A percentile compares a stretch with the other conserved stretches of the same genome.
Conservation (phyloP, 2,888 invertebrate species). For the Conchocele bisecta region DNA sequence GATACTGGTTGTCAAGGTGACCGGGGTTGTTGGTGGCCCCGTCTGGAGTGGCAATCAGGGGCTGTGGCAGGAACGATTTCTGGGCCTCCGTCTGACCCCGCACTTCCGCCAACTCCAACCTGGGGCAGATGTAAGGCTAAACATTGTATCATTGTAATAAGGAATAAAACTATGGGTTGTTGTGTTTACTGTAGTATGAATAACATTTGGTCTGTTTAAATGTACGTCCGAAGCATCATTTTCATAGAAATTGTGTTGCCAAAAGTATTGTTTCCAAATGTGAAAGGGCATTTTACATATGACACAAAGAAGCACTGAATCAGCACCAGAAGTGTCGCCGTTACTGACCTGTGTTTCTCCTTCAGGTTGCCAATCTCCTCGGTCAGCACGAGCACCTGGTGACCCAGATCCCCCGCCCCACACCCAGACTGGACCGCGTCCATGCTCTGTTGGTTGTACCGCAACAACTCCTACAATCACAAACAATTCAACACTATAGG, state of each 20-base stretch:
- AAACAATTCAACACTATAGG: too few species aligned
- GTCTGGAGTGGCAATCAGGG: conserved; percentile 64
- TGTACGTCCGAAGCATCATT: too few species aligned
- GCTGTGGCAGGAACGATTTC: conserved; percentile 59
- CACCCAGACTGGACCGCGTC: conserved; percentile 84
- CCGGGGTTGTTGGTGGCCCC: conserved; percentile 22
- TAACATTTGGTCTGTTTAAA: too few species aligned
- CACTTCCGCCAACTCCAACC: conserved; percentile 74
- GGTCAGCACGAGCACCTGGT: conserved; percentile 73
- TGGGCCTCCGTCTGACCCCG: conserved; percentile 67
- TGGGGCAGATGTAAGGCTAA: too few species aligned
- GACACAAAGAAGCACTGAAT: too few species aligned
- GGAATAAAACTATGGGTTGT: too few species aligned
- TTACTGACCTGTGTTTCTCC: conserved; percentile 73
- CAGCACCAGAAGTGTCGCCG: too few species aligned
- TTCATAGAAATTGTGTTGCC: too few species aligned
- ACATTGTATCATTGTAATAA: too few species aligned
- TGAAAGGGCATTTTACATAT: too few species aligned
- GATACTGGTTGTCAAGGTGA: conserved; percentile 65
- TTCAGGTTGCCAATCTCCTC: conserved; percentile 70
- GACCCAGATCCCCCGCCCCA: conserved; percentile 81
- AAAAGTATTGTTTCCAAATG: too few species aligned
- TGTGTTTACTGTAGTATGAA: too few species aligned
- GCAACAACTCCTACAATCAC: conserved; percentile 83
- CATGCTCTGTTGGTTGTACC: conserved; percentile 84